Conservation (phyloP, 2,888 invertebrate genomes). For the Fragum sueziense region DNA sequence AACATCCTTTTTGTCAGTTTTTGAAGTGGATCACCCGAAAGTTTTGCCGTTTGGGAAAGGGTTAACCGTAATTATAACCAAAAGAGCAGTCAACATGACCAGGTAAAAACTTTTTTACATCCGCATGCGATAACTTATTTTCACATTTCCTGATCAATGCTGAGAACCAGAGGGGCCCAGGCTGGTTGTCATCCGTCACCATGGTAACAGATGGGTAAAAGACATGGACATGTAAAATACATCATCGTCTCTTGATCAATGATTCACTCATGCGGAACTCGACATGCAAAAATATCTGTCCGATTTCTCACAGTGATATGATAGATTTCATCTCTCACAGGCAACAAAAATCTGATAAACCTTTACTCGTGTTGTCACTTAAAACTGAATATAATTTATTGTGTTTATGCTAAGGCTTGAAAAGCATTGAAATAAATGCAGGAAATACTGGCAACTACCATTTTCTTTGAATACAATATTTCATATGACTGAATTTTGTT, state of each 20-base stretch:
- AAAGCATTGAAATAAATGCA: background rate
- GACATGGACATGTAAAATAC: conserved; percentile 18
- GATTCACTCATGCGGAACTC: conserved; percentile 13
- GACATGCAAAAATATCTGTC: conserved; percentile 13
- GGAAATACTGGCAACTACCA: background rate
- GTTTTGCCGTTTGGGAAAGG: no score
- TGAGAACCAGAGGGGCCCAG: background rate
- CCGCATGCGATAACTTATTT: conserved; percentile 1
- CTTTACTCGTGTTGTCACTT: no score
- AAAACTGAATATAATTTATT: no score
- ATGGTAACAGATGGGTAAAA: conserved; percentile 4
- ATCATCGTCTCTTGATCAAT: conserved; percentile 12
- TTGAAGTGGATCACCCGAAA: no score
- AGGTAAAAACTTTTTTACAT: no score
- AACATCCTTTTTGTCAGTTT: no score
- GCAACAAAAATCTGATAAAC: no score
- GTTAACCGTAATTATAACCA: no score
- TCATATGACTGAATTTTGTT: no score
- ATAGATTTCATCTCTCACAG: no score
- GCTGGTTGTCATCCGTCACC: background rate
- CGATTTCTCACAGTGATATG: background rate
- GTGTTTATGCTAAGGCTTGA: background rate
- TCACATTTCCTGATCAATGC: conserved; percentile 15
- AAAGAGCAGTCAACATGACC: no score
- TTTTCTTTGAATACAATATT: background rate